Evolutionary conservation across 1,140 invertebrate species (phyloP), one percentile per base, ranked within the genome.

Genomic region (Drosophila busckii): DNA sequence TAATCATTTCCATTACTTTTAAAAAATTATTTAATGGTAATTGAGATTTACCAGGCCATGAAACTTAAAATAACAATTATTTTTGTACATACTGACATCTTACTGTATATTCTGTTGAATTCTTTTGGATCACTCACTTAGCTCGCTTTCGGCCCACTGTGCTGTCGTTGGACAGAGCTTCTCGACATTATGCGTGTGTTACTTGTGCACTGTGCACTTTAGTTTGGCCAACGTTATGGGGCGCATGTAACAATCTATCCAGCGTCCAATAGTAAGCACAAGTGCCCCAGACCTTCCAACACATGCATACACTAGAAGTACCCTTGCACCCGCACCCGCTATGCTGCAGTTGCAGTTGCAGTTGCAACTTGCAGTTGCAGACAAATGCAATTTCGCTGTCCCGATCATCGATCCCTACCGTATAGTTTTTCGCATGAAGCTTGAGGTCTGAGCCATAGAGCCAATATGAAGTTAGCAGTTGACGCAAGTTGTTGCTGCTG

Each of bases 381-480:
- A 54, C 70, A 75, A 73, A 75, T 73, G 70, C 65, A 73, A 73
- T 73, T 73, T 75, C 70, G 32, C 64, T 67, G 70, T 73, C 70
- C n/a, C 71, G 70, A 73, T 71, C 69, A 73, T 67, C 70, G 70
- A 73, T 73, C 70, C 69, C 69, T 73, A 65, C 68, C 66, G 53
- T 64, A 52, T 19, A 22, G 13, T 22, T 9, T 35, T 62, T 62
- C 67, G 53, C 49, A 70, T 71, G 69, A 26, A 40, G 19, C n/a
- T n/a, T n/a, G n/a, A n/a, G n/a, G n/a, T n/a, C n/a, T 63, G 67
- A 61, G 60, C 46, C 70, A 49, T 59, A 52, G n/a, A n/a, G n/a
- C 53, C 58, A 68, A 67, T 61, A 60, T 68, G 63, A 32, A 31
- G 38, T 35, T 13, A 28, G 37, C 41, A 59, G 55, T 64, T 60